phyloP scores from a whole-genome alignment of 2,113 vertebrate genomes.

The Willisornis vidua region DNA sequence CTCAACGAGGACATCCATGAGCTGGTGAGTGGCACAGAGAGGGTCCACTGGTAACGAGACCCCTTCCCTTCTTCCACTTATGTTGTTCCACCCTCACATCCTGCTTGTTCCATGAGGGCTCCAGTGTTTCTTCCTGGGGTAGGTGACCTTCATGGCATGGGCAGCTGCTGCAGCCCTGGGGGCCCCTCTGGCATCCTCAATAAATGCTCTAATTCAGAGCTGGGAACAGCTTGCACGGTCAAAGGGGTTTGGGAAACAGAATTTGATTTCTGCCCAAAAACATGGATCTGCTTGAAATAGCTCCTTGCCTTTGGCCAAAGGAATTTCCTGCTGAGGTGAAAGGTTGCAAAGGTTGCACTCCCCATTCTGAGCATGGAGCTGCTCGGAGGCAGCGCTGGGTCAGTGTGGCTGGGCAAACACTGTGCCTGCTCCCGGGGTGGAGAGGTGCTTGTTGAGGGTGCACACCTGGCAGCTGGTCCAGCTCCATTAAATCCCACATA shows the following conservation, averaged over 20 bases:
- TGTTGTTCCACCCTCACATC: neutral
- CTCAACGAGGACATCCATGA: constrained; percentile 82
- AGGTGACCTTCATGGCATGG: rapidly evolving
- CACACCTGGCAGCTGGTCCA: neutral
- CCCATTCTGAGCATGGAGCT: rapidly evolving
- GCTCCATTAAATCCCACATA: neutral
- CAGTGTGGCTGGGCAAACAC: neutral
- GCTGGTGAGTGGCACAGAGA: constrained; percentile 60
- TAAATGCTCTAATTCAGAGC: neutral
- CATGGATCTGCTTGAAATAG: neutral
- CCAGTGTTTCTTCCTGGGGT: neutral
- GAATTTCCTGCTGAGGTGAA: constrained; percentile 5
- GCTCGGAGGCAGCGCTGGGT: rapidly evolving
- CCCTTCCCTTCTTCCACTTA: neutral
- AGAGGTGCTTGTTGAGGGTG: neutral
- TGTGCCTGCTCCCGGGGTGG: neutral
- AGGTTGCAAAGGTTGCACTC: neutral
- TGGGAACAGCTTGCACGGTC: neutral
- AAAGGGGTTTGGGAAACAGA: neutral
- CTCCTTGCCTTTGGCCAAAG: neutral
- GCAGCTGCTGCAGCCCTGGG: neutral
- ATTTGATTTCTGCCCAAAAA: constrained; percentile 20
- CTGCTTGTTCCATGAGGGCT: rapidly evolving
- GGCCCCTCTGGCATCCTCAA: neutral
- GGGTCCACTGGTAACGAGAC: rapidly evolving